Conservation (phyloP, 2,113 vertebrate genomes). For the Abramis brama region DNA sequence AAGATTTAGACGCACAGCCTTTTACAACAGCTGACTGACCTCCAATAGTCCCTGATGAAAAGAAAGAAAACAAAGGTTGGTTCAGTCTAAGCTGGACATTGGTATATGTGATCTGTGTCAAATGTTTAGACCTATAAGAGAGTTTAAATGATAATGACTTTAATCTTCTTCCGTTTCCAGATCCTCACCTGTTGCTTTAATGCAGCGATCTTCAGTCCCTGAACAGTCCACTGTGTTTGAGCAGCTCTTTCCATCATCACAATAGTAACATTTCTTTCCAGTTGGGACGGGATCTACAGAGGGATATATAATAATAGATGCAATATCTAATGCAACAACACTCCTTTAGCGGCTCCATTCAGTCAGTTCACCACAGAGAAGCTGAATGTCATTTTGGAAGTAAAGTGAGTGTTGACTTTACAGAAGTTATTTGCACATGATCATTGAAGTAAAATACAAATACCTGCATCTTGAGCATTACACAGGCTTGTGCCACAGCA, state of each 20-base stretch:
- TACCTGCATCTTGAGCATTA: conserved; percentile 4
- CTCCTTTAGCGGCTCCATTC: no score
- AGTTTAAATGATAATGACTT: not conserved
- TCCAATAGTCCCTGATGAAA: no score
- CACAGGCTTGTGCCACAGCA: conserved; percentile 15
- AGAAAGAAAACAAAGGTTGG: no score
- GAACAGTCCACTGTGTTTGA: conserved; percentile 45
- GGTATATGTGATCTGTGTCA: not conserved
- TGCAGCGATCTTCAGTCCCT: conserved; percentile 60
- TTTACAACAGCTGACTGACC: no score
- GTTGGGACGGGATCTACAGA: conserved; percentile 28
- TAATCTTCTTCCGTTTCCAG: not conserved
- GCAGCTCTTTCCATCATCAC: conserved; percentile 49
- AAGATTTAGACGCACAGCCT: no score
- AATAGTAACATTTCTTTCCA: conserved; percentile 64
- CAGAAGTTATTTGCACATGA: not conserved
- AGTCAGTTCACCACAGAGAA: no score
- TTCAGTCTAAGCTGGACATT: no score
- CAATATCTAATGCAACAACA: no score
- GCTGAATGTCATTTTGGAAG: not conserved
- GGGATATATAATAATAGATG: no score
- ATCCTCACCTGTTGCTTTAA: conserved; percentile 28
- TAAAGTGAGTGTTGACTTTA: not conserved
- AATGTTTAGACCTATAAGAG: not conserved
- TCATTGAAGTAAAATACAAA: not conserved